Evolutionary conservation across 2,113 vertebrate species (phyloP).

Genomic region (Coptodon rendalli): DNA sequence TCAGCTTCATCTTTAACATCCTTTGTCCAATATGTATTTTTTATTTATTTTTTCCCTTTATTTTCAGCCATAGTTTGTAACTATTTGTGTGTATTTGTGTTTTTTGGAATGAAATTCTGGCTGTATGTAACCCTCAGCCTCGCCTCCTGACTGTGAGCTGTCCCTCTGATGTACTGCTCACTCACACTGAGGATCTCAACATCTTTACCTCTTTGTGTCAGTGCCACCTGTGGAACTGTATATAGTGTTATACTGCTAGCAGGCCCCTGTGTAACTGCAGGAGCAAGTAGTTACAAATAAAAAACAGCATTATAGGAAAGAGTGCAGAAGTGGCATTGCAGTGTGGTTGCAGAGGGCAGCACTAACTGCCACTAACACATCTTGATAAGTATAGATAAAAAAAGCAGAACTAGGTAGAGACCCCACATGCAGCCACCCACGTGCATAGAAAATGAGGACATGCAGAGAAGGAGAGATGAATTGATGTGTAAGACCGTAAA

Average conservation of each 20-base stretch:
- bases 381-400: not conserved
- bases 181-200: not conserved
- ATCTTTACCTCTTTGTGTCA: not conserved
- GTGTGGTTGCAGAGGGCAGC: not conserved
- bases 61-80: not conserved
- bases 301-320: not conserved
- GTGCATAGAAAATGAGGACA: not conserved
- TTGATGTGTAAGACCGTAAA: not conserved
- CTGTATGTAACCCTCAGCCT: not conserved
- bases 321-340: not conserved
- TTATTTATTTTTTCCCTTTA: not conserved
- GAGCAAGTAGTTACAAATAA: not conserved
- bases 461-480: not conserved
- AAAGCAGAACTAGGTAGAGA: fast-evolving
- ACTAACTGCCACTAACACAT: not conserved
- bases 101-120: not conserved
- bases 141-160: not conserved
- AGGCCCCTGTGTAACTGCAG: not conserved
- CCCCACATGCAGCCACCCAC: not conserved
- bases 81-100: not conserved
- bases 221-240: not conserved
- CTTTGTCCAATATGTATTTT: not conserved
- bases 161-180: not conserved
- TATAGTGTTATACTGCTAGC: not conserved
- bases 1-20: not conserved